Percentiles rank a stretch among this genome's conserved stretches.
Conservation (phyloP, 2,113 vertebrate species). For the Trachemys scripta region DNA sequence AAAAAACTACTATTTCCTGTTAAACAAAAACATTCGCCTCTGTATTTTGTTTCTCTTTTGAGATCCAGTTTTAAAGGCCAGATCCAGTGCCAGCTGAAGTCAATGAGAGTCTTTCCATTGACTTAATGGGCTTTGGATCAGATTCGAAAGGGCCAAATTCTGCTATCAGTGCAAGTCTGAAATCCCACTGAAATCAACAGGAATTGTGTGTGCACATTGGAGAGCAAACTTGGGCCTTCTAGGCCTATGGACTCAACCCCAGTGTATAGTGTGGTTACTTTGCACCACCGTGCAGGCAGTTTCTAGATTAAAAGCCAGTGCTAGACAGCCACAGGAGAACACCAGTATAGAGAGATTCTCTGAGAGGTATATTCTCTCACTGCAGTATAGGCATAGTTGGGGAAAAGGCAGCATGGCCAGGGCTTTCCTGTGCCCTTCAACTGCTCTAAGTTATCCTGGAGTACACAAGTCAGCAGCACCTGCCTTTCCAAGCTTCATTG, state of each 20-base stretch:
- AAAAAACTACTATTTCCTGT: background rate
- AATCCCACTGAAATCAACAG: background rate
- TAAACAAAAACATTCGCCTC: background rate
- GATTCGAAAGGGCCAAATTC: background rate
- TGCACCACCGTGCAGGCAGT: background rate
- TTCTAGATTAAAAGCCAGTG: background rate
- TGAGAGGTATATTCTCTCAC: background rate
- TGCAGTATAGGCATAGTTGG: background rate
- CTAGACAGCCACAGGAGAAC: background rate
- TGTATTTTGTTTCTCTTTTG: background rate
- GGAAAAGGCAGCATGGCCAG: background rate
- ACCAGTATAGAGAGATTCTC: background rate
- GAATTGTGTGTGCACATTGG: background rate
- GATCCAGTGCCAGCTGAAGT: background rate
- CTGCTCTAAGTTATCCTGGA: background rate
- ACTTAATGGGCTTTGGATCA: background rate
- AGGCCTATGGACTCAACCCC: background rate
- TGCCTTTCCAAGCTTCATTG: background rate
- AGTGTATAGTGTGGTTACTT: background rate
- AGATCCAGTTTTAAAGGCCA: rapidly evolving
- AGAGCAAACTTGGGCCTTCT: background rate
- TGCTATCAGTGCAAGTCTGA: background rate
- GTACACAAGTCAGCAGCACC: background rate
- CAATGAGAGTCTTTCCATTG: background rate
- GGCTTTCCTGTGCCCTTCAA: background rate